These are phyloP conservation scores for Solea solea DNA, from an alignment of 2,113 vertebrate genomes.

Conservation along the genomic window DNA sequence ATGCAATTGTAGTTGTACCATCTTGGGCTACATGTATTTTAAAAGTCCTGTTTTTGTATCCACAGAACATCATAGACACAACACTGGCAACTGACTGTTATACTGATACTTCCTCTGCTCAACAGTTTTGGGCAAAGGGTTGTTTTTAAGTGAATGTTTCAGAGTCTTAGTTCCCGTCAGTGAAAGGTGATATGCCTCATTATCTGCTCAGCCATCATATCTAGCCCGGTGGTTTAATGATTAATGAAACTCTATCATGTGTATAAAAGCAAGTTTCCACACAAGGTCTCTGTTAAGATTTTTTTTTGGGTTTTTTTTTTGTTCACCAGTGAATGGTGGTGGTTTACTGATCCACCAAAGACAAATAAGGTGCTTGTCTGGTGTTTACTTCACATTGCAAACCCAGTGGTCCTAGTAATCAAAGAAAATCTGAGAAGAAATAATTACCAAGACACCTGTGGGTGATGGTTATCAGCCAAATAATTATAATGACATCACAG, in stretches of 20 bases:
- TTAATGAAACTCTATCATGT: conserved; percentile 17
- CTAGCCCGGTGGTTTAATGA: conserved; percentile 29
- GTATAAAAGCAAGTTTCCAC: conserved; percentile 2
- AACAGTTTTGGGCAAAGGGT: not conserved
- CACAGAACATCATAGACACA: too few relatives aligned
- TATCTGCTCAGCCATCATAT: conserved; percentile 28
- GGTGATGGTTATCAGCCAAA: too few relatives aligned
- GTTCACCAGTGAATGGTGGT: not conserved
- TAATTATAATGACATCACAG: too few relatives aligned
- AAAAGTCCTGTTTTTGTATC: too few relatives aligned
- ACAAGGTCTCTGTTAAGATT: not conserved
- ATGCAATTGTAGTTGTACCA: too few relatives aligned
- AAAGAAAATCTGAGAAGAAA: too few relatives aligned
- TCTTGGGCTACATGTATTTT: too few relatives aligned
- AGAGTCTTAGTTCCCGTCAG: not conserved
- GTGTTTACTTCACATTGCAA: too few relatives aligned
- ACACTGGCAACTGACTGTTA: too few relatives aligned
- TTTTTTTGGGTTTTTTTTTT: not conserved
- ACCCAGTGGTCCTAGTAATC: too few relatives aligned
- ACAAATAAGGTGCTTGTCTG: too few relatives aligned
- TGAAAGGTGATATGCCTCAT: conserved; percentile 2
- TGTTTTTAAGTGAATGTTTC: not conserved
- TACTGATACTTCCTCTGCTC: not conserved
- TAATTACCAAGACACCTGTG: too few relatives aligned
- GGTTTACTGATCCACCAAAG: not conserved